A percentile compares a stretch with the other conserved stretches of the same genome.
These are phyloP conservation scores for Struthio camelus DNA, from an alignment of 2,113 vertebrate species.

Conservation along the genomic window DNA sequence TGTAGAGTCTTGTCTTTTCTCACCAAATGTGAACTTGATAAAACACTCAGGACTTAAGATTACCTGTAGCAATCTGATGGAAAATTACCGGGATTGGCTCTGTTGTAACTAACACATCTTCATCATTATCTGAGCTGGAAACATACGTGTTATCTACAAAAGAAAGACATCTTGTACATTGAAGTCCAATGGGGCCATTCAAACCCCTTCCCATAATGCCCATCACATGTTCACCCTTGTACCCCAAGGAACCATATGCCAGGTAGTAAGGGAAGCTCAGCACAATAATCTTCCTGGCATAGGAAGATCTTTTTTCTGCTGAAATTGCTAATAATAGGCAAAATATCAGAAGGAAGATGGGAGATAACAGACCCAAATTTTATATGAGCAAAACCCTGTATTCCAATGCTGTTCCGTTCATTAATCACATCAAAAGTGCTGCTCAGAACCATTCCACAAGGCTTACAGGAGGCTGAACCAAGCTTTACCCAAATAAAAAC, in stretches of 20 bases:
- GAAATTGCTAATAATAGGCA: background rate
- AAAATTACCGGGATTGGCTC: slow-evolving; percentile 91
- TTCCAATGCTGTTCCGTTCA: accelerated
- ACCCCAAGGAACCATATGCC: background rate
- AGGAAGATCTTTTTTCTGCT: background rate
- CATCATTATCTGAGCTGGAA: slow-evolving; percentile 90
- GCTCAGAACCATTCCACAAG: background rate
- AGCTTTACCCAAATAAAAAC: background rate
- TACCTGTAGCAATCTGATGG: slow-evolving; percentile 89
- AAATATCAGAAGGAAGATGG: background rate
- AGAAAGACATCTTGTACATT: slow-evolving; percentile 24
- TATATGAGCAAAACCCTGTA: background rate
- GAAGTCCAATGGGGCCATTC: background rate
- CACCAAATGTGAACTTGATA: background rate
- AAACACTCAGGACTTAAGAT: background rate
- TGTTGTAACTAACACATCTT: slow-evolving; percentile 90
- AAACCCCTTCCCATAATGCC: background rate
- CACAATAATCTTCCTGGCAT: background rate
- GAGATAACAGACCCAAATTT: background rate
- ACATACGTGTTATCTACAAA: slow-evolving; percentile 88
- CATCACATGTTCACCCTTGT: background rate
- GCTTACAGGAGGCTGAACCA: background rate
- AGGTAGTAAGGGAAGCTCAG: background rate
- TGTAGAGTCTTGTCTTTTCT: background rate
- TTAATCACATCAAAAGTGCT: background rate